phyloP scores from a whole-genome alignment of 2,888 invertebrate genomes.

The Thereva unica region DNA sequence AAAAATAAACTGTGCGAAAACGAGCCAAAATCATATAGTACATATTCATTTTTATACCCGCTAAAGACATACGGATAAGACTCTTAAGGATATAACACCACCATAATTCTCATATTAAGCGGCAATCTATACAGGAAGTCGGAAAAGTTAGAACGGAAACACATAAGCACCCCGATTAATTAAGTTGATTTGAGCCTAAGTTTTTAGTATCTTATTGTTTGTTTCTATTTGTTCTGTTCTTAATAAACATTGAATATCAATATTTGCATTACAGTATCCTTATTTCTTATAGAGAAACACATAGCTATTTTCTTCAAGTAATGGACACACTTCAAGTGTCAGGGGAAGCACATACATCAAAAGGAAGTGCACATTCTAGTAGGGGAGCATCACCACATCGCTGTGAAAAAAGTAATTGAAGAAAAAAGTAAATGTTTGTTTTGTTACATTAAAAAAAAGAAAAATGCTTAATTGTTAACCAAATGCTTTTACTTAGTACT shows the following conservation, averaged over 20 bases:
- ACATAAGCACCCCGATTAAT: too few species aligned
- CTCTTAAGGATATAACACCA: too few species aligned
- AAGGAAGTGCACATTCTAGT: slow-evolving; percentile 36
- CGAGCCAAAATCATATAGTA: too few species aligned
- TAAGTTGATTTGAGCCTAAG: too few species aligned
- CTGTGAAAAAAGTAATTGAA: slow-evolving; percentile 42
- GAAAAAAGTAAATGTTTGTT: neutral
- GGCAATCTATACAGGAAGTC: too few species aligned
- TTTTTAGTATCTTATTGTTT: neutral
- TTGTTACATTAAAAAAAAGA: slow-evolving; percentile 3
- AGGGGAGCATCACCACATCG: slow-evolving; percentile 41
- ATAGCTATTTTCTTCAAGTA: slow-evolving; percentile 4
- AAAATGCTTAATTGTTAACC: neutral
- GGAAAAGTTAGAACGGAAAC: too few species aligned
- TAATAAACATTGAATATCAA: neutral
- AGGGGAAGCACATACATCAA: slow-evolving; percentile 30
- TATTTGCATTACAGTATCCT: too few species aligned
- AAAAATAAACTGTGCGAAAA: too few species aligned
- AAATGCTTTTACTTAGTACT: neutral
- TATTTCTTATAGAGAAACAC: too few species aligned
- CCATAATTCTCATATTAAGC: too few species aligned
- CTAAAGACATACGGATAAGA: too few species aligned
- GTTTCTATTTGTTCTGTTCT: neutral
- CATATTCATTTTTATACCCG: too few species aligned
- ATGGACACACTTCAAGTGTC: slow-evolving; percentile 45